Percentiles rank a stretch among this genome's conserved stretches.
Conservation (phyloP, 2,797 vertebrate species). For the Octomys mimax region DNA sequence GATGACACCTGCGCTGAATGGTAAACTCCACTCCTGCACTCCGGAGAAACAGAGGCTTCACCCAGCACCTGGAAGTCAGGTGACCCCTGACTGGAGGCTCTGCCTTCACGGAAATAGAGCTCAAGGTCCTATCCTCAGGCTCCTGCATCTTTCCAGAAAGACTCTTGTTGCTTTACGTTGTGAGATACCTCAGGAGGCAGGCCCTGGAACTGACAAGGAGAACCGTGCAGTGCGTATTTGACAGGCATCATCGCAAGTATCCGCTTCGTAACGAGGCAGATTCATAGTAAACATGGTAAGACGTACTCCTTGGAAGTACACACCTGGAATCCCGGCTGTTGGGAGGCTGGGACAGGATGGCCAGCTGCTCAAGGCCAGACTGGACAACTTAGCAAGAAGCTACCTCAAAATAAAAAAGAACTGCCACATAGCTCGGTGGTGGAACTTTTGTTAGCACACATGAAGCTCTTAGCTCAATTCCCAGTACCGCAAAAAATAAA, state of each 20-base stretch:
- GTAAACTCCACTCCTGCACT: not conserved
- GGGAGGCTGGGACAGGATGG: not conserved
- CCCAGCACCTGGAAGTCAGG: not conserved
- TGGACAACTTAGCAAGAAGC: not conserved
- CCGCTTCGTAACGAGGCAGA: not conserved
- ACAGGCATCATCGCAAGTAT: not conserved
- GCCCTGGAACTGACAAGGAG: not conserved
- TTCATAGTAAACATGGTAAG: not conserved
- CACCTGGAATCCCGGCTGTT: not conserved
- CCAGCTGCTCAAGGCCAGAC: not conserved
- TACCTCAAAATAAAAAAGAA: not conserved
- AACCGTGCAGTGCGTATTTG: no score
- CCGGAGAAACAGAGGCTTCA: not conserved
- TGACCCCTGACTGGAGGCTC: not conserved
- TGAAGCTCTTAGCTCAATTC: not conserved
- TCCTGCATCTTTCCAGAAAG: not conserved
- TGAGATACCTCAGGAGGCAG: not conserved
- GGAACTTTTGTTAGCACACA: not conserved
- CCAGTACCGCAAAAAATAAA: not conserved
- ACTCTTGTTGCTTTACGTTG: not conserved
- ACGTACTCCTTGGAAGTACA: not conserved
- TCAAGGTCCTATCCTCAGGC: no score
- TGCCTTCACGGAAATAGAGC: not conserved
- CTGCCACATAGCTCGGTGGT: not conserved
- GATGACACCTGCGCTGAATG: not conserved